A percentile compares a stretch with the other conserved stretches of the same genome.
Evolutionary conservation across 2,888 invertebrate genomes (phyloP).

Genomic region (Drosophila antonietae): DNA sequence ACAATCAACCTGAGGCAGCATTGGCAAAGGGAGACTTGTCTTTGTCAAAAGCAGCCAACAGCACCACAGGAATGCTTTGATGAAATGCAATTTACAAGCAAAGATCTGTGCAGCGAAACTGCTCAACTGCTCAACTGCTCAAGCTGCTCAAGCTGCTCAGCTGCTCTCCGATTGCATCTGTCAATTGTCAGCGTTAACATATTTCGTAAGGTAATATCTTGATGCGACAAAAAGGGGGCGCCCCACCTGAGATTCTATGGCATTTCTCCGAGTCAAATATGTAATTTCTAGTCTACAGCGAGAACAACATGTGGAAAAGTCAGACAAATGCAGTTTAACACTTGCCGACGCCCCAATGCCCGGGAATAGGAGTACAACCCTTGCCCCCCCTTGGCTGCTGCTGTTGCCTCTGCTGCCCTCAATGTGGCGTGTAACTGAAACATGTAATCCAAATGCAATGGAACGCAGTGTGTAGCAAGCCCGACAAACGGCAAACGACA

Average conservation of each 20-base stretch:
- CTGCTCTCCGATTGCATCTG: constrained; percentile 74
- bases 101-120: constrained; percentile 15
- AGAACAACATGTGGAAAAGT: constrained; percentile 52
- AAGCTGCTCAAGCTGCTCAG: constrained; percentile 11
- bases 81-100: constrained; percentile 73
- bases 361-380: constrained; percentile 9
- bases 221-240: constrained; percentile 26
- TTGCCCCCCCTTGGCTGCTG: constrained; percentile 12
- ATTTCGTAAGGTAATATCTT: constrained; percentile 65
- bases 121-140: constrained; percentile 34
- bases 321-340: constrained; percentile 78
- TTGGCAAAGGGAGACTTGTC: constrained; percentile 7
- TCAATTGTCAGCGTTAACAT: constrained; percentile 75
- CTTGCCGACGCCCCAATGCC: constrained; percentile 41
- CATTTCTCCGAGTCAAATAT: constrained; percentile 60
- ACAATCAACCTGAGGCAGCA: background rate
- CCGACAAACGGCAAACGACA: constrained; percentile 24
- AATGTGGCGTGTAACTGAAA: constrained; percentile 76
- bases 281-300: constrained; percentile 56
- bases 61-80: constrained; percentile 71
- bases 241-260: constrained; percentile 74
- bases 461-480: constrained; percentile 37
- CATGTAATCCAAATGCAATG: constrained; percentile 68
- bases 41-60: constrained; percentile 64
- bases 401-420: constrained; percentile 8